Conservation (phyloP, 2,113 vertebrate species). For the Paradoxurus hermaphroditus region DNA sequence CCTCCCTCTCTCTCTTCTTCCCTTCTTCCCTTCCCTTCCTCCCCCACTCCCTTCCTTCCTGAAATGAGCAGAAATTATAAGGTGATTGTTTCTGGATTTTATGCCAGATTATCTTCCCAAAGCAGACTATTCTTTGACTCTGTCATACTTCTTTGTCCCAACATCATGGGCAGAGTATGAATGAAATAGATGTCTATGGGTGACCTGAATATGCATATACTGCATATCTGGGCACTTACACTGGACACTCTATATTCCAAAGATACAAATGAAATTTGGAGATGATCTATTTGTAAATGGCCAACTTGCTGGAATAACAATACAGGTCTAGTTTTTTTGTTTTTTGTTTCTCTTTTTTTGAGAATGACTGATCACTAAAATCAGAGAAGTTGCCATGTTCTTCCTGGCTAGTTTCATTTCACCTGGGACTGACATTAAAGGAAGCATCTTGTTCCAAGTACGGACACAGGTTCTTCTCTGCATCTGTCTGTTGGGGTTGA, state of each 20-base stretch:
- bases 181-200: background rate
- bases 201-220: background rate
- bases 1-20: too few relatives aligned
- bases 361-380: background rate
- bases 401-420: slow-evolving; percentile 31
- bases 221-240: background rate
- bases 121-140: background rate
- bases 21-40: background rate
- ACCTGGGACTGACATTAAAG: background rate
- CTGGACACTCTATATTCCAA: background rate
- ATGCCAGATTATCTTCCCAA: background rate
- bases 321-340: background rate
- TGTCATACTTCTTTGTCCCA: background rate
- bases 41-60: background rate
- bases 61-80: background rate
- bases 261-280: background rate
- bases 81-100: background rate
- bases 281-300: background rate
- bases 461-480: background rate
- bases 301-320: background rate
- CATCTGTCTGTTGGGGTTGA: background rate
- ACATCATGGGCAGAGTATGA: background rate
- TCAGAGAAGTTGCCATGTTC: background rate
- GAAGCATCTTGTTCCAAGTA: background rate
- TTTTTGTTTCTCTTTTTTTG: background rate